Percentiles rank a stretch among this genome's conserved stretches.
These are phyloP conservation scores for Stenodera caucasica DNA, from an alignment of 2,888 invertebrate genomes.

Conservation along the genomic window DNA sequence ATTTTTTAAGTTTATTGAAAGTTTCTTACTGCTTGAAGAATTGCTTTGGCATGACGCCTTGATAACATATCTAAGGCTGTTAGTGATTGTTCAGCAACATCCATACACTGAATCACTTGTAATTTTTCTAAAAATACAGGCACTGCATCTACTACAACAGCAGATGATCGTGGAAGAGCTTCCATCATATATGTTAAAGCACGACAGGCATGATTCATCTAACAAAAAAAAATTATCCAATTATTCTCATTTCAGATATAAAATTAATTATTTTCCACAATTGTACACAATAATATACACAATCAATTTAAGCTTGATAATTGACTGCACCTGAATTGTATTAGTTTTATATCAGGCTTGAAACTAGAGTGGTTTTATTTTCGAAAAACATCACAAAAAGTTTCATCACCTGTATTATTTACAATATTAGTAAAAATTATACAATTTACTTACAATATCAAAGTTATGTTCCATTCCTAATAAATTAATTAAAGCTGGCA, in stretches of 20 bases:
- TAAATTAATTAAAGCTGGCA: slow-evolving; percentile 89
- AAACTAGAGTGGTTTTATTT: neutral
- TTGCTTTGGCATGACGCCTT: slow-evolving; percentile 93
- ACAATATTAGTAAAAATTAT: neutral
- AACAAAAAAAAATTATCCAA: slow-evolving; percentile 17
- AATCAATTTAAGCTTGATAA: slow-evolving; percentile 37
- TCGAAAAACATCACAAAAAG: neutral
- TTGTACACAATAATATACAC: slow-evolving; percentile 45
- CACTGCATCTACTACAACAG: slow-evolving; percentile 94
- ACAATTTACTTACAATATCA: slow-evolving; percentile 73
- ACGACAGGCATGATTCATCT: slow-evolving; percentile 98
- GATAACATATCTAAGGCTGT: slow-evolving; percentile 98
- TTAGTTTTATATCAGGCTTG: slow-evolving; percentile 12
- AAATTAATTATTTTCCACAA: slow-evolving; percentile 3
- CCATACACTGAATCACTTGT: slow-evolving; percentile 98
- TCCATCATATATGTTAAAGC: slow-evolving; percentile 99
- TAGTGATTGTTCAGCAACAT: slow-evolving; percentile 97
- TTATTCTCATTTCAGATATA: neutral
- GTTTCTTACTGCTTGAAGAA: slow-evolving; percentile 81
- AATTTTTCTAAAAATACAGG: slow-evolving; percentile 96
- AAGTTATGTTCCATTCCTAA: slow-evolving; percentile 98
- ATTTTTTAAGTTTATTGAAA: neutral
- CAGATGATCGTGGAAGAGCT: slow-evolving; percentile 93
- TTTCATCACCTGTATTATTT: neutral
- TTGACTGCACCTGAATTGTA: slow-evolving; percentile 42